These are phyloP conservation scores for Hyperoplus immaculatus DNA, from an alignment of 2,797 vertebrate species.

Conservation along the genomic window DNA sequence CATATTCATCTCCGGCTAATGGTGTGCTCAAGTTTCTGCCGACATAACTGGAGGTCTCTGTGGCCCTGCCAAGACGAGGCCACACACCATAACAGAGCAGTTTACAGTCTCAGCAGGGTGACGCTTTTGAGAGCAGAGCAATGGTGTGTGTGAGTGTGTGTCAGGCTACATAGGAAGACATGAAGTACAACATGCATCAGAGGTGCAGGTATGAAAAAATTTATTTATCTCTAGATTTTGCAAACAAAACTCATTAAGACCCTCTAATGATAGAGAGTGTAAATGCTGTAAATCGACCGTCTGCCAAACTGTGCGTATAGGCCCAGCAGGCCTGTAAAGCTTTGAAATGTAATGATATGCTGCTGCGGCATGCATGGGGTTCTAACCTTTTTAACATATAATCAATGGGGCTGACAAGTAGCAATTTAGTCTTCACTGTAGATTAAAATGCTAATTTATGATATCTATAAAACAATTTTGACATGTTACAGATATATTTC, in stretches of 20 bases:
- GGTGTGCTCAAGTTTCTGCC: constrained; percentile 44
- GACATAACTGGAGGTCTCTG: constrained; percentile 34
- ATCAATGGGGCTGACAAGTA: too few relatives aligned
- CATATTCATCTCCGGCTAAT: constrained; percentile 55
- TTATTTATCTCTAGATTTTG: background rate
- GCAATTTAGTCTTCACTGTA: too few relatives aligned
- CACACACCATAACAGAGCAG: constrained; percentile 18
- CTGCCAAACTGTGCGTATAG: too few relatives aligned
- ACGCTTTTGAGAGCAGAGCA: background rate
- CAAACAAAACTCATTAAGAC: background rate
- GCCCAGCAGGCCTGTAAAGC: constrained; percentile 3
- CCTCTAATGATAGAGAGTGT: background rate
- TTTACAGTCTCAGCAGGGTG: constrained; percentile 37
- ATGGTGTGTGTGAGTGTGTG: background rate
- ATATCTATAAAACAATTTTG: background rate
- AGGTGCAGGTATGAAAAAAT: background rate
- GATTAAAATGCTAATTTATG: background rate
- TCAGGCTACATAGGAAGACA: background rate
- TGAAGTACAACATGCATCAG: constrained; percentile 18
- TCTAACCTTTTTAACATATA: background rate
- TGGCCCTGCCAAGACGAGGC: constrained; percentile 40
- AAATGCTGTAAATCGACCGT: background rate
- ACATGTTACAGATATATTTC: background rate
- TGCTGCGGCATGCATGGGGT: background rate
- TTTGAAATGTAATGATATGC: background rate